Percentiles rank a stretch among this genome's conserved stretches.
These are phyloP conservation scores for Unio delphinus DNA, from an alignment of 2,888 invertebrate genomes.

Conservation along the genomic window DNA sequence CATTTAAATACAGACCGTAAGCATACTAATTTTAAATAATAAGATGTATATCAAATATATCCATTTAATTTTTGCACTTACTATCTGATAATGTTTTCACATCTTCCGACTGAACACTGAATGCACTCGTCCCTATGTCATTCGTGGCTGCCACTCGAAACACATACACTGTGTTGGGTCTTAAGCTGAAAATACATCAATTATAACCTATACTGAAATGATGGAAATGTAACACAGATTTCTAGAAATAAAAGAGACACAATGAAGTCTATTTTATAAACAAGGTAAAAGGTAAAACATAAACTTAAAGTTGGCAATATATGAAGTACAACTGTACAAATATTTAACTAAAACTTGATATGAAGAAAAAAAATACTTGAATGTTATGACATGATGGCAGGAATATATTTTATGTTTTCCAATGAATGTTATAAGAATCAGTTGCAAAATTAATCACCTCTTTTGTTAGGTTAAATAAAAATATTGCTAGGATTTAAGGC, in stretches of 20 bases:
- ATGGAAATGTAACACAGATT: background rate
- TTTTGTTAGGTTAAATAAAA: no score
- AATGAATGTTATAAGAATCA: no score
- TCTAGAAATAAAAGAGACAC: background rate
- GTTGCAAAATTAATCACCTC: no score
- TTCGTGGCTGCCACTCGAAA: conserved; percentile 96
- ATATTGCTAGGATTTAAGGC: no score
- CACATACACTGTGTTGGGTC: conserved; percentile 90
- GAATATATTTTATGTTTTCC: no score
- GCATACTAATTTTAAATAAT: background rate
- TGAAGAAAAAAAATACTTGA: no score
- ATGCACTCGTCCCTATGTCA: conserved; percentile 94
- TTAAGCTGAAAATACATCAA: conserved; percentile 73
- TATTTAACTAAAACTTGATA: no score
- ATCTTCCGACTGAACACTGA: conserved; percentile 77
- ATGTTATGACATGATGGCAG: no score
- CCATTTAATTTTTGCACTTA: conserved; percentile 35
- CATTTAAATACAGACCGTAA: background rate
- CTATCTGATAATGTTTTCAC: conserved; percentile 61
- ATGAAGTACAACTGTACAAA: no score
- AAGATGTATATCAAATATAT: background rate
- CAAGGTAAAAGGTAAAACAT: background rate
- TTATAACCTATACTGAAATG: background rate
- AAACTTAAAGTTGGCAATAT: no score
- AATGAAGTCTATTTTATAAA: background rate